These are phyloP conservation scores for Plumapathes pennacea DNA, from an alignment of 92 coral and sea anemone genomes.

Conservation along the genomic window DNA sequence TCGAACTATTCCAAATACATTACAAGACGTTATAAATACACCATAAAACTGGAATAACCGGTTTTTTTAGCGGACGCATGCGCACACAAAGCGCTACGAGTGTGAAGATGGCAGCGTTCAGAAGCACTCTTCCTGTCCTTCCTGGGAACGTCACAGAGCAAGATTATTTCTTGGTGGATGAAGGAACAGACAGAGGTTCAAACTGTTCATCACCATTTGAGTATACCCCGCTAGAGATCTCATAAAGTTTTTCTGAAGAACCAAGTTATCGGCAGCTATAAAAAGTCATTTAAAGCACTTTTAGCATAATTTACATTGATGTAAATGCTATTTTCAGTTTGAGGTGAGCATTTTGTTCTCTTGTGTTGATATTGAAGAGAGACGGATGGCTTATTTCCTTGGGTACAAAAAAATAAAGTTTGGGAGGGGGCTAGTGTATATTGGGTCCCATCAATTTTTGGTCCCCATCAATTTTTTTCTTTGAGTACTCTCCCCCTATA, in stretches of 20 bases:
- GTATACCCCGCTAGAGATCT: slow-evolving; percentile 46
- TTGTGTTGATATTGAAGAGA: slow-evolving; percentile 32
- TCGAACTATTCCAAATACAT: slow-evolving; percentile 9
- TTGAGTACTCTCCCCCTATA: no score
- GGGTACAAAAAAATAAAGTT: not conserved
- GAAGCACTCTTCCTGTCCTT: slow-evolving; percentile 37
- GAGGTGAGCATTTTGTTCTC: slow-evolving; percentile 36
- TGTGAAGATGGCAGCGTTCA: slow-evolving; percentile 27
- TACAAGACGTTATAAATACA: not conserved
- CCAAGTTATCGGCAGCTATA: slow-evolving; percentile 30
- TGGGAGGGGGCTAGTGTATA: slow-evolving; percentile 1
- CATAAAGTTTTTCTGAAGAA: slow-evolving; percentile 27
- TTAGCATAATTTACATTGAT: no score
- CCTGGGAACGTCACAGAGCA: slow-evolving; percentile 34
- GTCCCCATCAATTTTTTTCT: no score
- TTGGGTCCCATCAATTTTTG: slow-evolving; percentile 1
- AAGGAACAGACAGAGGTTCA: slow-evolving; percentile 6
- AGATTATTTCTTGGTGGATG: slow-evolving; percentile 17
- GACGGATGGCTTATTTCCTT: slow-evolving; percentile 3
- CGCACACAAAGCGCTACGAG: slow-evolving; percentile 26
- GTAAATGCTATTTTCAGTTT: slow-evolving; percentile 26
- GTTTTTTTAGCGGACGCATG: slow-evolving; percentile 18
- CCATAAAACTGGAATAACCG: slow-evolving; percentile 1
- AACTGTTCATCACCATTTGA: slow-evolving; percentile 35
- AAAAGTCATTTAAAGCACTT: slow-evolving; percentile 26